Evolutionary conservation across 2,888 invertebrate species (phyloP), one percentile per base, ranked within the genome.

Genomic region (Acleris cristana): DNA sequence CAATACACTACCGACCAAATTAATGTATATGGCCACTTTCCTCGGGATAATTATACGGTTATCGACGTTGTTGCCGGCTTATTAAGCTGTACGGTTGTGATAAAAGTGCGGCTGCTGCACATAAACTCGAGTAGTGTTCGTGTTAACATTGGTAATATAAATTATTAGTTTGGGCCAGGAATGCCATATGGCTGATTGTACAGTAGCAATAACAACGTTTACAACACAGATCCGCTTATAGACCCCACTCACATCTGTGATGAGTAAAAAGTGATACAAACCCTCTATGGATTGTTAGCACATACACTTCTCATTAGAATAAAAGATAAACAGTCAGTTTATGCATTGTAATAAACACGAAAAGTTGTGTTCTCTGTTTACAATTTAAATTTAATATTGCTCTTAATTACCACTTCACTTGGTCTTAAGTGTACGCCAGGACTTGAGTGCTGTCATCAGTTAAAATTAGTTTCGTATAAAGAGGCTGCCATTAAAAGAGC

Each of bases 381-480:
- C 51, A 26, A 48, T 61, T 60, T 49, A 45, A 66, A 55, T 52
- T 40, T 54, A 64, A 69, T 57, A 68, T 61, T 64, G 55, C 30
- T 60, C 58, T 44, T 53, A 68, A 64, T 63, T 48, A 68, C 61
- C 66, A 16, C 60, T 55, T 62, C 65, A 68, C 73, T 73, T 76
- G 75, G 71, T 72, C 71, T 69, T 52, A 70, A 83, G 72, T 76
- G 76, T 76, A 78, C 70, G 61, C 69, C 70, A 56, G 71, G 76
- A 71, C 69, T 73, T 67, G 69, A 81, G 75, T 66, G 68, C 74
- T 75, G 71, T 79, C 76, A 73, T 81, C 73, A 77, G 75, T 79
- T 72, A 73, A 78, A 78, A 84, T 83, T 80, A 80, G 77, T 79
- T 81, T 78, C 71, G 66, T 76, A 76, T 78, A 77, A 81, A 84